Evolutionary conservation across 2,113 vertebrate species (phyloP).

Genomic region (Dermatemys mawii): DNA sequence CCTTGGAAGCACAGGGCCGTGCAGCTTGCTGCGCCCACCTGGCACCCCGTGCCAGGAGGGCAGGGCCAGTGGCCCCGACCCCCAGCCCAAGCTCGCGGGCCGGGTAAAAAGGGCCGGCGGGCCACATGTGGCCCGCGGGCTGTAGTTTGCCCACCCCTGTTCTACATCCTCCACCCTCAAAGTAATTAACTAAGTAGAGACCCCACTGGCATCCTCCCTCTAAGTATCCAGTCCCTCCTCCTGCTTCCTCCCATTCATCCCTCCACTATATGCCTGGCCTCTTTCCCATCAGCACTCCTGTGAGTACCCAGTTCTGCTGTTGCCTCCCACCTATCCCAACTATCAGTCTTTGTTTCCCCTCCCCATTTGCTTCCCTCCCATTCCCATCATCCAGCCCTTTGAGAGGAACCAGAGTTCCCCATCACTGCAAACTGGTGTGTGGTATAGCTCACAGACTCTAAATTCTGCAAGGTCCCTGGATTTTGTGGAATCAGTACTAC

Average conservation of each 20-base stretch:
- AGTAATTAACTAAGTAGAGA: not conserved
- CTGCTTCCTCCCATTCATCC: not conserved
- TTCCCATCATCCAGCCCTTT: not conserved
- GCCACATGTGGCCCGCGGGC: no score
- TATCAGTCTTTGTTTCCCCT: accelerated
- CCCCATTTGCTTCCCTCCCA: not conserved
- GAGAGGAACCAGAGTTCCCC: not conserved
- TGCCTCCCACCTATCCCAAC: not conserved
- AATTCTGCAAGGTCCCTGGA: not conserved
- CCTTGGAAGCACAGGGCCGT: no score
- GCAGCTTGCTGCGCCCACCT: no score
- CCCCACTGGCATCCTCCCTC: not conserved
- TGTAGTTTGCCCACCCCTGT: no score
- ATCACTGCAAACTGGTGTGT: not conserved
- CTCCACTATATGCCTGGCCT: not conserved
- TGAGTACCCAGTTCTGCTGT: not conserved
- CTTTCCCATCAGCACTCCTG: not conserved
- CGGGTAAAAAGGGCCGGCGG: no score
- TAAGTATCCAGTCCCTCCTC: not conserved
- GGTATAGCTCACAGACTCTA: not conserved
- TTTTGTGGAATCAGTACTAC: not conserved
- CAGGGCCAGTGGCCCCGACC: no score
- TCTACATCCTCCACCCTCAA: no score
- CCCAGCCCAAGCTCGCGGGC: no score
- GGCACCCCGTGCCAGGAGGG: no score